A percentile compares a stretch with the other conserved stretches of the same genome.
Evolutionary conservation across 2,113 vertebrate genomes (phyloP).

Genomic region (Caretta caretta): DNA sequence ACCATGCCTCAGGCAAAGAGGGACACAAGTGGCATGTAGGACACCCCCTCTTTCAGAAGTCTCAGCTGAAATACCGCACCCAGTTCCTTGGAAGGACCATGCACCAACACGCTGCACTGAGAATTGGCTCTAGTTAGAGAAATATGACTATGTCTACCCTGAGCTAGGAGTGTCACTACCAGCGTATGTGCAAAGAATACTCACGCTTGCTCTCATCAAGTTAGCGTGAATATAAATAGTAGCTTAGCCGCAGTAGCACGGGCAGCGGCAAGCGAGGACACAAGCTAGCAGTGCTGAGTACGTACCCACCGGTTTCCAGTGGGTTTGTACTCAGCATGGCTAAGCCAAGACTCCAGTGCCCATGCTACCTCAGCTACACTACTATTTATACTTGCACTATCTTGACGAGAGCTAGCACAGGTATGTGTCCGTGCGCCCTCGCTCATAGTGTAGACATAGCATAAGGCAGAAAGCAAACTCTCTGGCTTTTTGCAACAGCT

Average conservation of each 20-base stretch:
- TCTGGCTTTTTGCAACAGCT: not conserved
- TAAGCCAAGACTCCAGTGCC: not conserved
- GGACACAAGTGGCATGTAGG: not conserved
- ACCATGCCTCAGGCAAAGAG: not conserved
- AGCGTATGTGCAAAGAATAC: not conserved
- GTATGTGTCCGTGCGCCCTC: not conserved
- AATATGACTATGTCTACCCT: too few species aligned
- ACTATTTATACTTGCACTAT: not conserved
- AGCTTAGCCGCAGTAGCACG: too few species aligned
- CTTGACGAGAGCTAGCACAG: not conserved
- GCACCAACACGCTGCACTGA: not conserved
- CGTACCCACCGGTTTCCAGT: not conserved
- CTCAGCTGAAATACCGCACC: not conserved
- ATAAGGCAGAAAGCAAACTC: not conserved
- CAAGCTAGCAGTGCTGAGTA: not conserved
- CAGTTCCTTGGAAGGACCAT: not conserved
- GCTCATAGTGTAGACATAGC: not conserved
- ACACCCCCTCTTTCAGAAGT: not conserved
- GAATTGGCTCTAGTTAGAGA: not conserved
- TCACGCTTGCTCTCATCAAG: not conserved
- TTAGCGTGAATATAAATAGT: too few species aligned
- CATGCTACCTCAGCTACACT: not conserved
- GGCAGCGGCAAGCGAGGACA: not conserved
- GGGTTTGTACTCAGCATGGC: not conserved
- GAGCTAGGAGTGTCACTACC: not conserved